Evolutionary conservation across 2,888 invertebrate species (phyloP).

Genomic region (Cephalotes varians): DNA sequence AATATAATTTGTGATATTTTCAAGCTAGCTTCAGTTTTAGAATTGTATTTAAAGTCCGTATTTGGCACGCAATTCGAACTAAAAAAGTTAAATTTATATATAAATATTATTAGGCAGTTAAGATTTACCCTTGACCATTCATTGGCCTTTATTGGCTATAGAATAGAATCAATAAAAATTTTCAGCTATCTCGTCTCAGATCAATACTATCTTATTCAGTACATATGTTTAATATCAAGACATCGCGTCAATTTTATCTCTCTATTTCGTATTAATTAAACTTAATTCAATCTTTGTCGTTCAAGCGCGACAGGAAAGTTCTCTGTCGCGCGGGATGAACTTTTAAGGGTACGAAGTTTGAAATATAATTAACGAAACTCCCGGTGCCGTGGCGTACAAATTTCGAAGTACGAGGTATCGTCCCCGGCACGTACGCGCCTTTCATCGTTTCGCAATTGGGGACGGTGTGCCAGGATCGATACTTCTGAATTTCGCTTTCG

Average conservation of each 20-base stretch:
- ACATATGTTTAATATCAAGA: constrained; percentile 3
- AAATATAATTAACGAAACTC: constrained; percentile 42
- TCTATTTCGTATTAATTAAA: constrained; percentile 42
- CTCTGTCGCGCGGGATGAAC: constrained; percentile 38
- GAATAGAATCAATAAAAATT: constrained; percentile 5
- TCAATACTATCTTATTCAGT: constrained; percentile 11
- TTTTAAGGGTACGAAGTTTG: constrained; percentile 43
- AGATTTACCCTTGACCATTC: too few species aligned
- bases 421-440: constrained; percentile 34
- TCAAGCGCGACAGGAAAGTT: constrained; percentile 35
- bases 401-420: constrained; percentile 29
- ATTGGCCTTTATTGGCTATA: neutral
- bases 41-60: too few species aligned
- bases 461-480: constrained; percentile 48
- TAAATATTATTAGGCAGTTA: too few species aligned
- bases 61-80: too few species aligned
- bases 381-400: constrained; percentile 23
- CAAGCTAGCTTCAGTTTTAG: too few species aligned
- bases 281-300: constrained; percentile 35
- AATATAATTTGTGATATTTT: too few species aligned
- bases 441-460: constrained; percentile 48
- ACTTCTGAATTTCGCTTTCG: constrained; percentile 55
- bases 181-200: neutral
- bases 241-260: constrained; percentile 29
- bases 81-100: too few species aligned